Evolutionary conservation across 2,888 invertebrate genomes (phyloP).

Genomic region (Alentia gelatinosa): DNA sequence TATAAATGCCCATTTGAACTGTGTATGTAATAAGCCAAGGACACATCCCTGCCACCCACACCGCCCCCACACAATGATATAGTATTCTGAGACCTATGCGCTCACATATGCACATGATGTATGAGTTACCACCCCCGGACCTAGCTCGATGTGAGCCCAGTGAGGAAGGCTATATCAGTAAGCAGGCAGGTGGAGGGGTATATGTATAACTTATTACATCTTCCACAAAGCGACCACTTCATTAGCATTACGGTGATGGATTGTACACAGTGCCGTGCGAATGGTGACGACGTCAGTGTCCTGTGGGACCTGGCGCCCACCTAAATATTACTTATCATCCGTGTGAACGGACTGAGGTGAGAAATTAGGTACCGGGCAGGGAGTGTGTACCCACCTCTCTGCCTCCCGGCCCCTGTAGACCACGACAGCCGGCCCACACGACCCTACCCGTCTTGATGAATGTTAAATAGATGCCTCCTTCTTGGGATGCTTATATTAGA

Average conservation of each 20-base stretch:
- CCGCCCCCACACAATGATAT: no score
- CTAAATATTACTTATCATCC: background rate
- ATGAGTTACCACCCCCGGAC: no score
- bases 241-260: background rate
- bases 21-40: no score
- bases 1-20: no score
- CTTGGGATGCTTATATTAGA: background rate
- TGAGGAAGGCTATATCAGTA: no score
- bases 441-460: background rate
- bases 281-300: background rate
- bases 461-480: background rate
- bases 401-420: background rate
- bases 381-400: background rate
- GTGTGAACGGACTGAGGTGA: background rate
- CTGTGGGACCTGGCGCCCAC: background rate
- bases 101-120: no score
- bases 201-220: background rate
- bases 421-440: background rate
- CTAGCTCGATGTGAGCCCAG: background rate
- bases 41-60: no score
- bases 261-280: background rate
- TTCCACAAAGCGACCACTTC: background rate
- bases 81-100: no score
- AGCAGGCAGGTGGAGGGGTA: no score
- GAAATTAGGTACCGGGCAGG: background rate